Evolutionary conservation across 2,888 invertebrate species (phyloP).

Genomic region (Agriopis aurantiaria): DNA sequence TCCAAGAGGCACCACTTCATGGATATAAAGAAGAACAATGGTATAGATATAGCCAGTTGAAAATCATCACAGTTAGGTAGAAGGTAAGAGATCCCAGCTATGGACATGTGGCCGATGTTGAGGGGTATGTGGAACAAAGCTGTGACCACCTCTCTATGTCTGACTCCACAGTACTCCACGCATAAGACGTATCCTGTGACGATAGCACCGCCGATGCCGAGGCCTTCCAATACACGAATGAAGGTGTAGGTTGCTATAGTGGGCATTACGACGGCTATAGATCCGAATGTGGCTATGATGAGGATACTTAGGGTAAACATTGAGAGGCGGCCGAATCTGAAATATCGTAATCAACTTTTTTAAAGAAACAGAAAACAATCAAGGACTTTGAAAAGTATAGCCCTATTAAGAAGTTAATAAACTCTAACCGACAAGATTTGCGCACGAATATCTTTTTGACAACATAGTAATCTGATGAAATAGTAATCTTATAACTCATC

Average conservation of each 20-base stretch:
- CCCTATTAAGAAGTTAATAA: too few relatives aligned
- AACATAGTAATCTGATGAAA: too few relatives aligned
- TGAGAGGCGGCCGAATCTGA: constrained; percentile 67
- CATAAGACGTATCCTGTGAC: constrained; percentile 70
- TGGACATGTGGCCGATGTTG: constrained; percentile 65
- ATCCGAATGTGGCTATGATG: constrained; percentile 59
- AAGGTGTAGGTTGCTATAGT: constrained; percentile 55
- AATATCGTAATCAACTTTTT: constrained; percentile 32
- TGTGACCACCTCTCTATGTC: constrained; percentile 65
- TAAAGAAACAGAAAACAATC: not conserved
- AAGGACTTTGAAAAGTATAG: too few relatives aligned
- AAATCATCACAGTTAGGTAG: constrained; percentile 66
- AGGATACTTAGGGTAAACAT: constrained; percentile 57
- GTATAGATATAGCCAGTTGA: constrained; percentile 68
- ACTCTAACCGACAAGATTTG: too few relatives aligned
- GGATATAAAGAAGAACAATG: constrained; percentile 59
- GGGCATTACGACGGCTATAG: constrained; percentile 64
- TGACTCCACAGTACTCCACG: constrained; percentile 67
- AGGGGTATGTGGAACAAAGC: constrained; percentile 71
- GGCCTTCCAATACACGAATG: constrained; percentile 69
- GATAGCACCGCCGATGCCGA: constrained; percentile 68
- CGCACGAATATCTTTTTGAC: too few relatives aligned
- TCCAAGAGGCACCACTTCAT: constrained; percentile 62
- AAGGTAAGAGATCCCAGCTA: constrained; percentile 69
- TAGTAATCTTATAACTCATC: too few relatives aligned